Evolutionary conservation across 2,888 invertebrate species (phyloP).

Genomic region (Drosophila mimetica): DNA sequence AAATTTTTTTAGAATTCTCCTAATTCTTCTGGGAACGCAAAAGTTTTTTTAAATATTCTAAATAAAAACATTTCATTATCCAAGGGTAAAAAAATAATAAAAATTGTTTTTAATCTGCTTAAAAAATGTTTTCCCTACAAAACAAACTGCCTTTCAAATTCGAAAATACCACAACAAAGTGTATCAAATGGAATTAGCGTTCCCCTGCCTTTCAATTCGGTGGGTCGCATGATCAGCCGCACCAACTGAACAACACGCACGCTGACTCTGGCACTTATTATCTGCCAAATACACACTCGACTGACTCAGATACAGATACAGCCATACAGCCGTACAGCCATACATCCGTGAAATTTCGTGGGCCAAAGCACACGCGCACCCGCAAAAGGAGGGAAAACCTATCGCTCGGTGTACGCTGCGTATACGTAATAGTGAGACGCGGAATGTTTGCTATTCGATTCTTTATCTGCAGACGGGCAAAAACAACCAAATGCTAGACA

Average conservation of each 20-base stretch:
- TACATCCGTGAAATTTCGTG: slow-evolving; percentile 1
- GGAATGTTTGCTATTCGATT: slow-evolving; percentile 35
- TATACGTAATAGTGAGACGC: slow-evolving; percentile 39
- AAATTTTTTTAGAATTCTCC: no score
- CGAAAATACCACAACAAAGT: not conserved
- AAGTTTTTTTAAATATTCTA: no score
- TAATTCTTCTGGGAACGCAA: no score
- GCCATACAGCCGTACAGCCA: not conserved
- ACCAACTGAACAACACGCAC: slow-evolving; percentile 25
- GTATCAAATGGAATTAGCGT: slow-evolving; percentile 11
- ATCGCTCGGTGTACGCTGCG: slow-evolving; percentile 19
- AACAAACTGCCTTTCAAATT: not conserved
- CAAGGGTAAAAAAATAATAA: no score
- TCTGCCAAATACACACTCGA: slow-evolving; percentile 34
- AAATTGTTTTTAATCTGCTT: not conserved
- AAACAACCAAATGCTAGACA: slow-evolving; percentile 25
- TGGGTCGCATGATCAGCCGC: slow-evolving; percentile 41
- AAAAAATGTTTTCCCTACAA: no score
- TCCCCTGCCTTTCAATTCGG: slow-evolving; percentile 7
- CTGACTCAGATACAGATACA: slow-evolving; percentile 17
- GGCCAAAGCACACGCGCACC: slow-evolving; percentile 17
- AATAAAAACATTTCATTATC: no score
- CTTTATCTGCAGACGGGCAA: slow-evolving; percentile 40
- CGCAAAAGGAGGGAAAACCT: slow-evolving; percentile 12
- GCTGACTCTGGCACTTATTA: slow-evolving; percentile 18